These are phyloP conservation scores for Mus musculus DNA, from an alignment of 2,113 vertebrate species.

Conservation along the genomic window GRCm39 chr11:98066001-98066500, in stretches of 20 bases:
- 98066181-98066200: slow-evolving; percentile 16
- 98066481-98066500: neutral
- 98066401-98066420: neutral
- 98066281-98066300: slow-evolving; percentile 44
- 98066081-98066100: neutral
- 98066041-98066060: neutral
- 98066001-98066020: neutral
- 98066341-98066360: neutral
- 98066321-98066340: neutral
- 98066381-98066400: neutral
- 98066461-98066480: slow-evolving; percentile 12
- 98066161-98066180: neutral
- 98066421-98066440: slow-evolving; percentile 11
- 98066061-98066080: neutral
- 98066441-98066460: neutral
- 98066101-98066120: slow-evolving; percentile 39
- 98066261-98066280: slow-evolving; percentile 56
- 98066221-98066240: slow-evolving; percentile 32
- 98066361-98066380: neutral
- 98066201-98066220: slow-evolving; percentile 4
- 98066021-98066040: neutral
- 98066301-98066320: slow-evolving; percentile 34
- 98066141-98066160: slow-evolving; percentile 15
- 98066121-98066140: neutral
- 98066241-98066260: slow-evolving; percentile 35